Base-by-base conservation (phyloP, 1,140 invertebrate species). In the Charaxes varanes region DNA sequence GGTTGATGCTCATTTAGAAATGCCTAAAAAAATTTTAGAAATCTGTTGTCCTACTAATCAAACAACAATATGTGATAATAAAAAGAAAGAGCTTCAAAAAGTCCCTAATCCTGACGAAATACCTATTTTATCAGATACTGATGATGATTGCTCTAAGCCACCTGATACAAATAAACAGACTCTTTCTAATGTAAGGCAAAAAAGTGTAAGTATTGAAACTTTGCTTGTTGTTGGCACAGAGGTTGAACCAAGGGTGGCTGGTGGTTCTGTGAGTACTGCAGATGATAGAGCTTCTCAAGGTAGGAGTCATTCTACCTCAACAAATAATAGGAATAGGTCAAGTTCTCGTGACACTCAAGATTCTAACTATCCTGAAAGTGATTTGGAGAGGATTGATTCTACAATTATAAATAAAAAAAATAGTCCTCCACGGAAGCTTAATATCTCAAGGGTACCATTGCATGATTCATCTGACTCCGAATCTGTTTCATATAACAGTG, bases 21-120 rank as follows among this genome's bases (percentile, higher is more conserved):
- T 27, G 14, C 1, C 26, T 12, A 68, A 63, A 42, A 32, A 24
- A 4, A 33, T 31, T 16, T 21, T 15, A 13, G 44, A 45, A 26
- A 43, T 37, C 17, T 31, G 35, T 13, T 19, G 7, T 10, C 7
- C 23, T 26, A 22, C 18, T 30, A 51, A 38, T 30, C 12, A 42
- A 40, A 53, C 35, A 27, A 46, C 22, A 15, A 49, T 45, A 14
- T 45, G 15, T 40, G 15, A 11, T 17, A 46, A 26, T 19, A 54
- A 8, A 41, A 53, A 54, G 31, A 65, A 65, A 53, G 16, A 24
- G 34, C 14, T 53, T 28, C 44, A 41, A 44, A 67, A 51, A 44
- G 13, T 77, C 14, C 58, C 62, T 15, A 83, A 83, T 62, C 79
- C 79, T 21, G 79, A 83, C 55, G 79, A 80, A 63, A 80, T 83